Percentiles rank a stretch among this genome's conserved stretches.
These are phyloP conservation scores for Propithecus perrieri DNA, from an alignment of 2,797 vertebrate genomes.

Conservation along the genomic window DNA sequence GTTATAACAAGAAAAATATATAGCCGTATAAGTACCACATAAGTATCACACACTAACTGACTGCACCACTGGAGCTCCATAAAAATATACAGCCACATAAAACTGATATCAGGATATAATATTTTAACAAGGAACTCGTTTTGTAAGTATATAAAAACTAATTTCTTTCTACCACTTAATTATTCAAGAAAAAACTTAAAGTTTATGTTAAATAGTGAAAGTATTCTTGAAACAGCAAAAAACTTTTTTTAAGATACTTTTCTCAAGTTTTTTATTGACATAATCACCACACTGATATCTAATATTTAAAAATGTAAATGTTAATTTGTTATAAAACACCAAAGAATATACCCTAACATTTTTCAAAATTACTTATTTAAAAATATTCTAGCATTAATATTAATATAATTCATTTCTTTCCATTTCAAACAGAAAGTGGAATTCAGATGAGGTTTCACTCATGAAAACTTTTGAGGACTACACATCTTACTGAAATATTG, in stretches of 20 bases:
- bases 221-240: background rate
- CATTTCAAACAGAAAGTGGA: slow-evolving; percentile 7
- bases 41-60: no score
- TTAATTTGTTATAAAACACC: background rate
- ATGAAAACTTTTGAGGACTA: background rate
- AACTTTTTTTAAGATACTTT: background rate
- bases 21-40: background rate
- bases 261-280: background rate
- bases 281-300: background rate
- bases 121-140: slow-evolving; percentile 26
- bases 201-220: slow-evolving; percentile 23
- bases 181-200: background rate
- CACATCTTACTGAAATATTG: background rate
- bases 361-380: slow-evolving; percentile 25
- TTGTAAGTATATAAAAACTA: background rate
- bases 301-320: background rate
- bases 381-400: background rate
- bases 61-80: background rate
- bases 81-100: background rate
- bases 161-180: background rate
- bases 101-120: background rate
- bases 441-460: background rate
- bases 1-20: slow-evolving; percentile 20
- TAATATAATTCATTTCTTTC: background rate
- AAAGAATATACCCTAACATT: slow-evolving; percentile 1